A percentile compares a stretch with the other conserved stretches of the same genome.
phyloP scores from a whole-genome alignment of 2,888 invertebrate genomes.

The Zeuzera pyrina region DNA sequence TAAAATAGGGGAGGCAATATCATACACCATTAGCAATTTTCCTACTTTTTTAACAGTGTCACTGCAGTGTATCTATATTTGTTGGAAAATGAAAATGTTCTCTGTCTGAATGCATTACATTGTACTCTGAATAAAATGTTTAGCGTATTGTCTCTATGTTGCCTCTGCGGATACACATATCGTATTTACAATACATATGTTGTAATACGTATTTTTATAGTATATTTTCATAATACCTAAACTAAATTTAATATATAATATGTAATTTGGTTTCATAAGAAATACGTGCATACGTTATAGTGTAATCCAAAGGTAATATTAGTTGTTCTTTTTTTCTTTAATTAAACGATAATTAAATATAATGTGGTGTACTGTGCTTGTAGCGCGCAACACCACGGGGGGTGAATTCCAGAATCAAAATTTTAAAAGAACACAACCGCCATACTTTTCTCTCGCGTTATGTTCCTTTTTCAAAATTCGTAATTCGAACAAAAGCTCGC shows the following conservation, averaged over 20 bases:
- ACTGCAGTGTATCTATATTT: slow-evolving; percentile 38
- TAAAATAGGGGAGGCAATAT: slow-evolving; percentile 72
- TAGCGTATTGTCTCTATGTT: too few relatives aligned
- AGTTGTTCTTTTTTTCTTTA: slow-evolving; percentile 51
- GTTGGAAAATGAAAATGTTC: background rate
- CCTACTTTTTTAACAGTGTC: slow-evolving; percentile 72
- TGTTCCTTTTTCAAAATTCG: slow-evolving; percentile 66
- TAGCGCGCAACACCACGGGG: slow-evolving; percentile 42
- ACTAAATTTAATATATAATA: too few relatives aligned
- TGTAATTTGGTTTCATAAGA: too few relatives aligned
- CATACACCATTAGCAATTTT: slow-evolving; percentile 75
- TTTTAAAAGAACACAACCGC: slow-evolving; percentile 56
- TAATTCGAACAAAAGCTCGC: slow-evolving; percentile 67
- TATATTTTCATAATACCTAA: too few relatives aligned
- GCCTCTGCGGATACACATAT: too few relatives aligned
- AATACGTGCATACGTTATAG: too few relatives aligned
- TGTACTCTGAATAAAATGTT: too few relatives aligned
- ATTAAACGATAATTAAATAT: slow-evolving; percentile 50
- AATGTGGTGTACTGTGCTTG: slow-evolving; percentile 27
- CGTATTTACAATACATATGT: too few relatives aligned
- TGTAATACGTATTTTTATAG: too few relatives aligned
- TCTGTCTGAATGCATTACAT: too few relatives aligned
- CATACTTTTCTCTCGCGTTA: slow-evolving; percentile 54
- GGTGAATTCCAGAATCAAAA: slow-evolving; percentile 37
- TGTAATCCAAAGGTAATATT: too few relatives aligned